These are phyloP conservation scores for Drosophila quinaria DNA, from an alignment of 2,888 invertebrate genomes.

Conservation along the genomic window DNA sequence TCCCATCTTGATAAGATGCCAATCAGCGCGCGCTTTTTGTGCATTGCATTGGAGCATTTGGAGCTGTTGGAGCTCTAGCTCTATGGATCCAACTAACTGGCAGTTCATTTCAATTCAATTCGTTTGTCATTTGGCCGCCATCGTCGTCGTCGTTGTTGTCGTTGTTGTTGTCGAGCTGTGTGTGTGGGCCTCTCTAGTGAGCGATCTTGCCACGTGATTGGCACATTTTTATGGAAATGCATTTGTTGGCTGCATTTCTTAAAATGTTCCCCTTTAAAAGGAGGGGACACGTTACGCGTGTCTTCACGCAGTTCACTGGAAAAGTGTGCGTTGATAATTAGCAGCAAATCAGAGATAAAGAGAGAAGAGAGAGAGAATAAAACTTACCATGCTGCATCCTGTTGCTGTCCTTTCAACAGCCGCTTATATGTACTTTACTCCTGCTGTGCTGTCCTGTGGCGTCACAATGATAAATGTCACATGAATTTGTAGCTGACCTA, in stretches of 20 bases:
- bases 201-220: slow-evolving; percentile 69
- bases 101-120: slow-evolving; percentile 82
- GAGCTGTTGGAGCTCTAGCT: slow-evolving; percentile 26
- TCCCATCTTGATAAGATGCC: slow-evolving; percentile 85
- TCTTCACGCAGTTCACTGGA: slow-evolving; percentile 64
- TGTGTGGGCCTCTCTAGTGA: slow-evolving; percentile 66
- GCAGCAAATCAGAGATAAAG: slow-evolving; percentile 60
- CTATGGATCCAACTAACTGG: slow-evolving; percentile 21
- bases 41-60: slow-evolving; percentile 54
- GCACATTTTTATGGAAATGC: slow-evolving; percentile 81
- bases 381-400: slow-evolving; percentile 7
- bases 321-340: slow-evolving; percentile 65
- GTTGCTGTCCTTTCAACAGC: slow-evolving; percentile 22
- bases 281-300: slow-evolving; percentile 56
- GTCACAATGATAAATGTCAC: slow-evolving; percentile 68
- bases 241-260: slow-evolving; percentile 36
- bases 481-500: slow-evolving; percentile 45
- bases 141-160: slow-evolving; percentile 14
- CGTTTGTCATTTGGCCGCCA: slow-evolving; percentile 78
- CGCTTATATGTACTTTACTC: slow-evolving; percentile 22
- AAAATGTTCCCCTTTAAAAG: slow-evolving; percentile 15
- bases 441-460: slow-evolving; percentile 68
- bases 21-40: slow-evolving; percentile 79
- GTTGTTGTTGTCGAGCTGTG: slow-evolving; percentile 16
- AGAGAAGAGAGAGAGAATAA: background rate